Percentiles rank a stretch among this genome's conserved stretches.
These are phyloP conservation scores for Poecilia velifera DNA, from an alignment of 2,797 vertebrate species.

Conservation along the genomic window DNA sequence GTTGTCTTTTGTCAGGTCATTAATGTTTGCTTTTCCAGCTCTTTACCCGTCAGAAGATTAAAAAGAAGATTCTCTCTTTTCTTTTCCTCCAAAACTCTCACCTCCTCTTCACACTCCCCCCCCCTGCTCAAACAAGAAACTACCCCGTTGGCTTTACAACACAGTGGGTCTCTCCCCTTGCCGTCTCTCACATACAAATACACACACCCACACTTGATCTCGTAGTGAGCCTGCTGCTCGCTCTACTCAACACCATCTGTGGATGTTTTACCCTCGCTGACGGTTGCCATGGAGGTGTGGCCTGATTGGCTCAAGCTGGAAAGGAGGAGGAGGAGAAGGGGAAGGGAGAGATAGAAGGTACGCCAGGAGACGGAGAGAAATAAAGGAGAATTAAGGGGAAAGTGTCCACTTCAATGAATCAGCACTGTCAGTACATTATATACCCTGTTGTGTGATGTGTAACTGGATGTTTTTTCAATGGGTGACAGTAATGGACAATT, in stretches of 20 bases:
- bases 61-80: constrained; percentile 25
- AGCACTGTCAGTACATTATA: constrained; percentile 77
- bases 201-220: constrained; percentile 72
- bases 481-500: constrained; percentile 51
- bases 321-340: constrained; percentile 58
- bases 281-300: constrained; percentile 86
- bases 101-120: constrained; percentile 54
- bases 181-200: constrained; percentile 58
- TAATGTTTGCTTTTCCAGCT: constrained; percentile 75
- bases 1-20: constrained; percentile 68
- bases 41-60: constrained; percentile 55
- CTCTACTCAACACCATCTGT: constrained; percentile 83
- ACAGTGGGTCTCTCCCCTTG: constrained; percentile 42
- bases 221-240: constrained; percentile 72
- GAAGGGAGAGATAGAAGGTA: constrained; percentile 45
- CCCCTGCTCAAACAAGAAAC: constrained; percentile 29
- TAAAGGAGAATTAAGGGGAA: constrained; percentile 69
- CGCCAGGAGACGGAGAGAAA: constrained; percentile 52
- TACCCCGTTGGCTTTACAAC: constrained; percentile 41
- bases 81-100: constrained; percentile 35
- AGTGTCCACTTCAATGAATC: constrained; percentile 79
- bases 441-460: constrained; percentile 53
- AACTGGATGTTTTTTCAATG: constrained; percentile 54
- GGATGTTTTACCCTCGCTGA: constrained; percentile 84
- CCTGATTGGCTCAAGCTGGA: constrained; percentile 71